Conservation (phyloP, 2,888 invertebrate genomes). For the Cephalotes varians region DNA sequence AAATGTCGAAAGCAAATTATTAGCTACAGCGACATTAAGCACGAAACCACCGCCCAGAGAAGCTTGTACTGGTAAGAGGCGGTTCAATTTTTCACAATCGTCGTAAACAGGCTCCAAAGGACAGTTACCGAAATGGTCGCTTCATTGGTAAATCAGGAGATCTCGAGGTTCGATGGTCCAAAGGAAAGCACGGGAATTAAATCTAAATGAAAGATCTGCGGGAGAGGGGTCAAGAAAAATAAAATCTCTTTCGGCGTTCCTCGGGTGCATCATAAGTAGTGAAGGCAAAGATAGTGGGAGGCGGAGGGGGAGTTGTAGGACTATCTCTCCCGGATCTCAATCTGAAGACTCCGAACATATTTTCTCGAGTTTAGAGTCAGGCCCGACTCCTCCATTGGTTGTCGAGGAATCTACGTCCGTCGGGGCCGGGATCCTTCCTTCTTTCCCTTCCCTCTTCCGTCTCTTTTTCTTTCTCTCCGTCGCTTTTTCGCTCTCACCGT, state of each 20-base stretch:
- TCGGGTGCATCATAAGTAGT: conserved; percentile 50
- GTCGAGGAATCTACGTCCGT: conserved; percentile 69
- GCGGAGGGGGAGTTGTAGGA: conserved; percentile 56
- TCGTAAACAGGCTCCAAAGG: conserved; percentile 44
- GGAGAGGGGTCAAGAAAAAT: conserved; percentile 41
- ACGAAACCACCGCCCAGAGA: not conserved
- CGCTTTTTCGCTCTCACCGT: conserved; percentile 60
- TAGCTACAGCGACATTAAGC: conserved; percentile 27
- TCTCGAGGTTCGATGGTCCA: conserved; percentile 17
- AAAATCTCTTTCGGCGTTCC: conserved; percentile 69
- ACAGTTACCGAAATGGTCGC: conserved; percentile 60
- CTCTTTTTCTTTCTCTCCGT: conserved; percentile 41
- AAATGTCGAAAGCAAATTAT: conserved; percentile 52
- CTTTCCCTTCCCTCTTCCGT: conserved; percentile 59
- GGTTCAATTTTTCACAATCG: conserved; percentile 47
- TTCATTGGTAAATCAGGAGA: conserved; percentile 25
- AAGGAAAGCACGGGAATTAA: conserved; percentile 65
- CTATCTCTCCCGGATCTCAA: conserved; percentile 75
- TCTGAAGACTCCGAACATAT: conserved; percentile 78
- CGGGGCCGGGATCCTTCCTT: conserved; percentile 52
- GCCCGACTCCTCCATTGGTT: conserved; percentile 71
- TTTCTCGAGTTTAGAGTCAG: conserved; percentile 80
- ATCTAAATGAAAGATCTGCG: conserved; percentile 76
- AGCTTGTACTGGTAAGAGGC: conserved; percentile 10
- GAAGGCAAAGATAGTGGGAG: conserved; percentile 41